These are phyloP conservation scores for Imbricaverruca yamaguchii DNA, from an alignment of 2,888 invertebrate species.

Conservation along the genomic window DNA sequence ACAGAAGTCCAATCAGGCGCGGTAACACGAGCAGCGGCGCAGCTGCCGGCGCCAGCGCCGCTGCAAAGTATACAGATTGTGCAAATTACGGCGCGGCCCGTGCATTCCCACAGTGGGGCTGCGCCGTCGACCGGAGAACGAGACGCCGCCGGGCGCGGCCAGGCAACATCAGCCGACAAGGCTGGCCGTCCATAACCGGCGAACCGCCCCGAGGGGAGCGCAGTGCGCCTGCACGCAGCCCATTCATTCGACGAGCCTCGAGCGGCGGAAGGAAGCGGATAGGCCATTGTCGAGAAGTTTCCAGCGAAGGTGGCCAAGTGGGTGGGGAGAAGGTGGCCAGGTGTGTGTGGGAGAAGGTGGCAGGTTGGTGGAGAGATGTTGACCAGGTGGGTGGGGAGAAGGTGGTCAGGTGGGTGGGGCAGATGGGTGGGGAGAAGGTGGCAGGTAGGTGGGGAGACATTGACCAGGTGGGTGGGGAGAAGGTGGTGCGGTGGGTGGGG, in stretches of 20 bases:
- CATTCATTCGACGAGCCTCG: not conserved
- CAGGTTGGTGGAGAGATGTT: too few species aligned
- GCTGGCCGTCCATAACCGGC: not conserved
- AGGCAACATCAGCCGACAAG: not conserved
- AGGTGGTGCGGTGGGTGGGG: too few species aligned
- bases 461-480: too few species aligned
- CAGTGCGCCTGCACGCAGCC: not conserved
- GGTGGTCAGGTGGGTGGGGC: too few species aligned
- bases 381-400: too few species aligned
- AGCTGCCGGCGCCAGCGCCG: not conserved
- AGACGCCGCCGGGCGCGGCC: not conserved
- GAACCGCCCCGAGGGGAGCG: not conserved
- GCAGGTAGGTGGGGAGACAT: too few species aligned
- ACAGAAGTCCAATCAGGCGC: not conserved
- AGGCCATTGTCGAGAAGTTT: not conserved
- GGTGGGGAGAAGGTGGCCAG: too few species aligned
- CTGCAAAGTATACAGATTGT: not conserved
- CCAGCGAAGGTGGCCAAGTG: not conserved
- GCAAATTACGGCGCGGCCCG: not conserved
- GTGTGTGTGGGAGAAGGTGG: too few species aligned
- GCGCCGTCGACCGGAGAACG: not conserved
- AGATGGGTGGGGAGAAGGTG: too few species aligned
- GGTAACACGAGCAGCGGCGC: not conserved
- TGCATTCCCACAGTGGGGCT: not conserved
- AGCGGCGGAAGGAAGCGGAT: not conserved